Conservation (phyloP, 2,797 vertebrate genomes). For the Borostomias antarcticus region DNA sequence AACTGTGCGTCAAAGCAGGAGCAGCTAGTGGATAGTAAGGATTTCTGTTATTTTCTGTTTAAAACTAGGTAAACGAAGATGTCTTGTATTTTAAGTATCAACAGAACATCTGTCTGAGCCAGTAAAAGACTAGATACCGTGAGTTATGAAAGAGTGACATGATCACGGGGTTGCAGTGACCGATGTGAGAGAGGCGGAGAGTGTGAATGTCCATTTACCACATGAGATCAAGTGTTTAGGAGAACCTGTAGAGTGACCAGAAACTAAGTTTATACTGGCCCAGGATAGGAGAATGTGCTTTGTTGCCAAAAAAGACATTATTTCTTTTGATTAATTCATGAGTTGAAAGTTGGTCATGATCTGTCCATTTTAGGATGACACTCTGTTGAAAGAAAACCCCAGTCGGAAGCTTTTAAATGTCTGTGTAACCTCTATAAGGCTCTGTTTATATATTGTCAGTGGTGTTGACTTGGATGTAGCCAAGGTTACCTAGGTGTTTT, state of each 20-base stretch:
- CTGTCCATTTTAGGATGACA: not conserved
- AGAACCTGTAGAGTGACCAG: not conserved
- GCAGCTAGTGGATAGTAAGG: too few relatives aligned
- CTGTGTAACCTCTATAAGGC: not conserved
- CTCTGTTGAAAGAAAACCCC: not conserved
- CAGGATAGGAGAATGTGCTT: not conserved
- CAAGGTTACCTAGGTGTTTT: not conserved
- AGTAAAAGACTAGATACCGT: too few relatives aligned
- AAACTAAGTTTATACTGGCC: not conserved
- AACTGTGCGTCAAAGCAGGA: too few relatives aligned
- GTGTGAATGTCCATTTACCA: too few relatives aligned
- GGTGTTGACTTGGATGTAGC: conserved; percentile 6
- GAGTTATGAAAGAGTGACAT: too few relatives aligned
- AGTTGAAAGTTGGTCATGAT: not conserved
- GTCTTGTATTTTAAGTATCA: not conserved
- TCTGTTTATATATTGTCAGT: conserved; percentile 7
- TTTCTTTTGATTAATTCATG: not conserved
- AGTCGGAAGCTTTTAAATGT: not conserved
- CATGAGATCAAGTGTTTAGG: too few relatives aligned
- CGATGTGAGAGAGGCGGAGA: too few relatives aligned
- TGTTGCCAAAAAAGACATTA: not conserved
- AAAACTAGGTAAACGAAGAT: too few relatives aligned
- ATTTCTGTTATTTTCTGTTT: too few relatives aligned
- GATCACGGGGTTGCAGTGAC: too few relatives aligned
- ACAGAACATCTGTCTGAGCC: not conserved